A percentile compares a stretch with the other conserved stretches of the same genome.
Evolutionary conservation across 2,113 vertebrate genomes (phyloP).

Genomic region (Andinoacara biseriatus): DNA sequence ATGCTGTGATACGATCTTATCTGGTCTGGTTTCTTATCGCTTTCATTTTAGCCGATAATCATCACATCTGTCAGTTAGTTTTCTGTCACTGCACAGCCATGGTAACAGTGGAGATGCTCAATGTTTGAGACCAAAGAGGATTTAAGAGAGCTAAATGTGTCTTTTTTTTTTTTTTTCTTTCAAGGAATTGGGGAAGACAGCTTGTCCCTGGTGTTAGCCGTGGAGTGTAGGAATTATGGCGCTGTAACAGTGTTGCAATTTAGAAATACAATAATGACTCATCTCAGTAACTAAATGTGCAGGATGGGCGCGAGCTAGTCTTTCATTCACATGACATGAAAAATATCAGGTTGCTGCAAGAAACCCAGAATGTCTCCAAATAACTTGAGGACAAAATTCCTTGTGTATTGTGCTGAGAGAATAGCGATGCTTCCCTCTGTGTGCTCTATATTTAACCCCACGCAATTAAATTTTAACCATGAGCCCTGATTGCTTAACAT

Average conservation of each 20-base stretch:
- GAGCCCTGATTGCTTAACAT: slow-evolving; percentile 66
- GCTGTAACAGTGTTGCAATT: not conserved
- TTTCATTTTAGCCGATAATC: slow-evolving; percentile 50
- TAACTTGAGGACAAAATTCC: not conserved
- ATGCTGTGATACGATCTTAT: slow-evolving; percentile 62
- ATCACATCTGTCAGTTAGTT: slow-evolving; percentile 34
- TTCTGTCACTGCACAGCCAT: slow-evolving; percentile 24
- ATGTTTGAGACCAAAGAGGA: not conserved
- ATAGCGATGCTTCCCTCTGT: slow-evolving; percentile 29
- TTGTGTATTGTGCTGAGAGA: not conserved
- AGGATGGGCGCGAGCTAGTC: not conserved
- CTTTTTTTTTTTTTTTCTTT: not conserved
- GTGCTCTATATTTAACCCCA: slow-evolving; percentile 64
- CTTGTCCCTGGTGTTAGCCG: not conserved
- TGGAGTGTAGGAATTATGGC: not conserved
- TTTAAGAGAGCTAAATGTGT: not conserved
- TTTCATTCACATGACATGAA: not conserved
- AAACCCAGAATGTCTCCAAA: not conserved
- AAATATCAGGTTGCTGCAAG: not conserved
- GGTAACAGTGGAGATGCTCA: slow-evolving; percentile 11
- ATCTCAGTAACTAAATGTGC: not conserved
- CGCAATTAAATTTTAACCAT: slow-evolving; percentile 67
- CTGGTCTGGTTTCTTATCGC: slow-evolving; percentile 47
- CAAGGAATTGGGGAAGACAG: not conserved
- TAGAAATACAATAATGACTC: not conserved